A percentile compares a stretch with the other conserved stretches of the same genome.
These are phyloP conservation scores for Drosophila elegans DNA, from an alignment of 1,140 invertebrate species.

Conservation along the genomic window DNA sequence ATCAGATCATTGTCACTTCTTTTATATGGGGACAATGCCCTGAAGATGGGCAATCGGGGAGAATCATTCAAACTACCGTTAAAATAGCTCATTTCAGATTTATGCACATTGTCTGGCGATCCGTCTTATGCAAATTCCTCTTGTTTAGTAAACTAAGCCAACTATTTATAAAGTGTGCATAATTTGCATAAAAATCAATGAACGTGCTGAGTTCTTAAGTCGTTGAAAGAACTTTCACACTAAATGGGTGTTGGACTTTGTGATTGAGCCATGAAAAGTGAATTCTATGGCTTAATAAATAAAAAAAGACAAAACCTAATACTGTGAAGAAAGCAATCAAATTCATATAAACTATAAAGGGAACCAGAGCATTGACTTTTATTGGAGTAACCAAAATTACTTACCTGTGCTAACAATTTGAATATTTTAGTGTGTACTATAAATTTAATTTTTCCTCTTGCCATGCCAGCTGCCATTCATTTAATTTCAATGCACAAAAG, in stretches of 20 bases:
- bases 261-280: conserved; percentile 42
- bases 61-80: conserved; percentile 37
- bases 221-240: conserved; percentile 39
- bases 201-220: conserved; percentile 29
- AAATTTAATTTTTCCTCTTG: not conserved
- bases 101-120: conserved; percentile 11
- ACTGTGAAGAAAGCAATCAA: not conserved
- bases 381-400: not conserved
- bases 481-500: conserved; percentile 4
- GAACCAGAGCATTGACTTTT: conserved; percentile 6
- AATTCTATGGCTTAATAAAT: conserved; percentile 19
- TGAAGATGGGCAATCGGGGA: conserved; percentile 10
- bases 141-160: conserved; percentile 47
- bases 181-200: conserved; percentile 56
- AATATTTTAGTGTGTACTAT: not conserved
- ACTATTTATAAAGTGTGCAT: conserved; percentile 30
- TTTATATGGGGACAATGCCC: conserved; percentile 25
- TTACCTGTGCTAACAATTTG: not conserved
- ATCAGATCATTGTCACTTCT: conserved; percentile 21
- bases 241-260: conserved; percentile 6
- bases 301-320: not conserved
- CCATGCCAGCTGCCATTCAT: conserved; percentile 4
- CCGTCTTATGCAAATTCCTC: conserved; percentile 34
- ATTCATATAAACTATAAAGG: not conserved
- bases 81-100: conserved; percentile 41